Percentiles rank a stretch among this genome's conserved stretches.
Evolutionary conservation across 2,797 vertebrate species (phyloP).

Genomic region (Luscinia megarhynchos): DNA sequence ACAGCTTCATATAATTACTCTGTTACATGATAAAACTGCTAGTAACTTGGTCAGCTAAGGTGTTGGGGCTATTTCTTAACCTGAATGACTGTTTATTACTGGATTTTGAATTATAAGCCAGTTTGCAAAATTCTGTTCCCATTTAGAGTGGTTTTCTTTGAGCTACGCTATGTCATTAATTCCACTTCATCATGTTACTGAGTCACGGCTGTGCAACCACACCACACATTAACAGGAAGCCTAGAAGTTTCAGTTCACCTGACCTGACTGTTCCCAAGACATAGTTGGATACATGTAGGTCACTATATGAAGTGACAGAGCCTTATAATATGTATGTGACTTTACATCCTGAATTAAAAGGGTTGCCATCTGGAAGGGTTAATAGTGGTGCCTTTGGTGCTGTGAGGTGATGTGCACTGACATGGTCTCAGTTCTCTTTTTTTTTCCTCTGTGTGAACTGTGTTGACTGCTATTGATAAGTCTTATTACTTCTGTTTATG

Average conservation of each 20-base stretch:
- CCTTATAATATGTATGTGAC: neutral
- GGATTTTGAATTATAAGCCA: neutral
- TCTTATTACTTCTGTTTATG: neutral
- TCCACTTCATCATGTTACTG: conserved; percentile 68
- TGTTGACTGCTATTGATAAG: neutral
- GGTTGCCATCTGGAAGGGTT: neutral
- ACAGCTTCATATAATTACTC: neutral
- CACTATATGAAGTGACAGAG: conserved; percentile 32
- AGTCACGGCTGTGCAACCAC: conserved; percentile 61
- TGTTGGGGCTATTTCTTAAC: neutral
- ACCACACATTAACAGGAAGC: conserved; percentile 71
- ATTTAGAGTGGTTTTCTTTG: conserved; percentile 13
- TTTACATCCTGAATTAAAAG: neutral
- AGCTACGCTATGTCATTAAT: conserved; percentile 52
- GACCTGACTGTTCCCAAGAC: neutral
- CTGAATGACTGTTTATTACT: neutral
- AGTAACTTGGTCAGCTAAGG: neutral
- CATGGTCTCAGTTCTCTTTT: neutral
- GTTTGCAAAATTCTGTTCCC: conserved; percentile 14
- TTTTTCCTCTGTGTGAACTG: neutral
- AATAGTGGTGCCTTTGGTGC: neutral
- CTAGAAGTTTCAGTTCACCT: conserved; percentile 63
- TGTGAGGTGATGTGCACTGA: neutral
- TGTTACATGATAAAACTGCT: neutral
- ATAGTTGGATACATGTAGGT: conserved; percentile 74